Evolutionary conservation across 2,888 invertebrate genomes (phyloP).

Genomic region (Ceraclea dissimilis): DNA sequence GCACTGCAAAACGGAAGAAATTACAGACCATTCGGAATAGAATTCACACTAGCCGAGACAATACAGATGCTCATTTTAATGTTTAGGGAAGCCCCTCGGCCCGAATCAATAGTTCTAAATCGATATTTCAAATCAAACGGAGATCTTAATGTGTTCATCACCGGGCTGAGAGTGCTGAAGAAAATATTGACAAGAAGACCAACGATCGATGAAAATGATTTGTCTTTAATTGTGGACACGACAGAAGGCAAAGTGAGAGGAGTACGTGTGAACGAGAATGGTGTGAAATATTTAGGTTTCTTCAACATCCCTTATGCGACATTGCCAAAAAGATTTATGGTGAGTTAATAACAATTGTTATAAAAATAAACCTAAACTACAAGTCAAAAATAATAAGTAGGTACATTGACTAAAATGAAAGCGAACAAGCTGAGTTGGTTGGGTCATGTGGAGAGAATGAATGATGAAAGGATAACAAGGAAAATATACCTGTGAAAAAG

Average conservation of each 20-base stretch:
- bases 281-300: not conserved
- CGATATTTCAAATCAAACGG: not conserved
- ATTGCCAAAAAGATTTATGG: constrained; percentile 8
- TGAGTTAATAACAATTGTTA: not conserved
- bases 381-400: not conserved
- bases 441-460: no score
- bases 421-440: no score
- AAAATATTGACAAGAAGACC: not conserved
- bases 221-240: not conserved
- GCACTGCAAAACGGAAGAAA: not conserved
- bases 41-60: not conserved
- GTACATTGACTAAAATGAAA: no score
- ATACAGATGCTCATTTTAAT: not conserved
- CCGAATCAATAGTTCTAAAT: not conserved
- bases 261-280: not conserved
- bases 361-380: not conserved
- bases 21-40: not conserved
- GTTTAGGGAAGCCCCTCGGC: not conserved
- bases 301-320: constrained; percentile 7
- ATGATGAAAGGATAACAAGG: no score
- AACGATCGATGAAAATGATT: not conserved
- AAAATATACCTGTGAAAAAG: no score
- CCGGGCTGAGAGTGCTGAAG: not conserved
- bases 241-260: constrained; percentile 1
- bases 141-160: not conserved